Evolutionary conservation across 2,113 vertebrate genomes (phyloP).

Genomic region (Ictalurus punctatus): DNA sequence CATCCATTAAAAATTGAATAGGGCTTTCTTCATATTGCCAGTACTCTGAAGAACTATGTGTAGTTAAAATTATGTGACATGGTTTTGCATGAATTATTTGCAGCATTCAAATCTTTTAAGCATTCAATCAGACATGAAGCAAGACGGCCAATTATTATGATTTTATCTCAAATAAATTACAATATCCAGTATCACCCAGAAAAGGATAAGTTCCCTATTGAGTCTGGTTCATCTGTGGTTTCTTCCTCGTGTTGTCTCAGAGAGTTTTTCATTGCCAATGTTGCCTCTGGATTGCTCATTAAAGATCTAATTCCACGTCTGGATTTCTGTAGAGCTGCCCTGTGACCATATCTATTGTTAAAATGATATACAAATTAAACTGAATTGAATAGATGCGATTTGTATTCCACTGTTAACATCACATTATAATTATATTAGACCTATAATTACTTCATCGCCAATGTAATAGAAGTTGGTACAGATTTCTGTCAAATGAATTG

Average conservation of each 20-base stretch:
- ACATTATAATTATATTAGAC: neutral
- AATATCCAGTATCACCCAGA: neutral
- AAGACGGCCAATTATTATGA: neutral
- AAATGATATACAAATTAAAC: neutral
- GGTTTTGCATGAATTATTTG: slow-evolving; percentile 12
- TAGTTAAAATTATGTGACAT: neutral
- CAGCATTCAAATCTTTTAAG: neutral
- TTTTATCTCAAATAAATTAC: neutral
- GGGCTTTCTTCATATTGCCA: neutral
- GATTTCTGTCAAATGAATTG: neutral
- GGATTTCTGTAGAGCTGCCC: neutral
- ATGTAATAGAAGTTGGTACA: neutral
- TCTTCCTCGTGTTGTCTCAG: neutral
- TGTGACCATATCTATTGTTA: neutral
- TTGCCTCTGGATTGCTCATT: neutral
- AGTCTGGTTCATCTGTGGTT: neutral
- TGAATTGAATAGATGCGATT: neutral
- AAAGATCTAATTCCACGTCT: neutral
- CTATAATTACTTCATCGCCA: neutral
- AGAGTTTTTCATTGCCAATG: neutral
- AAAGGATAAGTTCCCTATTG: neutral
- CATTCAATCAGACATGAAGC: neutral
- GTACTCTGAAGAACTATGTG: neutral
- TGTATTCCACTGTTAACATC: neutral
- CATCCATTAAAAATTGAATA: neutral